Evolutionary conservation across 2,113 vertebrate species (phyloP), one percentile per base, ranked within the genome.

Genomic region (Perccottus glenii): DNA sequence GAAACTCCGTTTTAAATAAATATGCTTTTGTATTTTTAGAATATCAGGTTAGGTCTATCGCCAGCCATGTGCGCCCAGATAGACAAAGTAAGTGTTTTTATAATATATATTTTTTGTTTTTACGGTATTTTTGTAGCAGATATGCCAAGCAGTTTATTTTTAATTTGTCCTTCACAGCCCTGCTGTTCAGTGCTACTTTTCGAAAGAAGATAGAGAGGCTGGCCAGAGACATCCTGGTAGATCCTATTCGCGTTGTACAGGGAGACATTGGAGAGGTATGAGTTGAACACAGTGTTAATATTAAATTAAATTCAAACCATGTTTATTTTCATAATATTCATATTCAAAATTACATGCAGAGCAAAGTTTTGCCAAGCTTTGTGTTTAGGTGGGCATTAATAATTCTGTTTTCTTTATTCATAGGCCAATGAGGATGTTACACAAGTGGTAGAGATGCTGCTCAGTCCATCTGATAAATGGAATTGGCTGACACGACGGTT

Each of bases 371-470:
- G 44, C 9, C 11, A 4, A 46, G 4, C 4, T 46, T 11, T 46
- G 3, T 11, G 5, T 16, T 50, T 50, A 16, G 3, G 19, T 27
- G 19, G 3, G 10, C 44, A 11, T 11, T 49, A 6, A 49, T 6
- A 52, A 47, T 5, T 14, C 2, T 6, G 45, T 52, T 43, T 40
- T 43, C 42, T 49, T 5, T 69, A 2, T 56, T 0, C 35, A 36
- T 76, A 99, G 98, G 98, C 98, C 61, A 99, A 99, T 32, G 98
- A 99, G 82, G 97, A 99, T 58, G 94, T 99, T 75, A 99, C 97
- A 48, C 98, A 99, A 75, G 89, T 98, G 63, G 98, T 99, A 81
- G 98, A 99, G 86, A 91, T 99, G 56, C 90, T 99, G 58, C 82
- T 64, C 66, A 93, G 90, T 6, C 95, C 94, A 15, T 87, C 93